Base-by-base conservation (phyloP, 2,113 vertebrate genomes). In the Nothobranchius kuhntae region DNA sequence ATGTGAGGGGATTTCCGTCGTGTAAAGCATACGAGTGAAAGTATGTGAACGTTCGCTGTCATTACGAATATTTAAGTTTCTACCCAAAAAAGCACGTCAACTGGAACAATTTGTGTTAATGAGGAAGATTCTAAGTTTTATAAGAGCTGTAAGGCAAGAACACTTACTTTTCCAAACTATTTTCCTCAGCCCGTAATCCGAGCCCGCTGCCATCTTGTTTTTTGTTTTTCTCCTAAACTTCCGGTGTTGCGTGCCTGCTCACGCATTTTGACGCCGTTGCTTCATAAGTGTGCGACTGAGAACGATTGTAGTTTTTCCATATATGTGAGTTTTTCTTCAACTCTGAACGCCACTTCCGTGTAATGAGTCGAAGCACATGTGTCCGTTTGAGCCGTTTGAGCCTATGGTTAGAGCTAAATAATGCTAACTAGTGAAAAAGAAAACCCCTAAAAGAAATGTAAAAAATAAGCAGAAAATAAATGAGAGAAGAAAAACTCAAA, bases 121-220 rank as follows among this genome's bases (percentile, higher is more conserved):
- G 56, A 13, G 8, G 1, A 30, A 3, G 30, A 30, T 30, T 30
- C 2, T 3, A 38, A 3, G 38, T 40, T 40, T 40, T 40, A 40
- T 40, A 40, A 1, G 9, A 40, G 38, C 38, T 9, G 38, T 40
- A 40, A 40, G 7, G 38, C 38, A 40, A 38, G 38, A 40, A 9
- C 4, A 9, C 92, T 93, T 92, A 93, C 93, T 92, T 89, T 93
- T 91, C 93, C 92, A 94, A 75, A 94, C 91, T 69, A 90, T 59
- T 68, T 68, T 83, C 61, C 86, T 92, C 40, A 94, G 84, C 52
- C 92, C 93, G 86, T 91, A 60, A 1, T 92, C 91, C 12, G 84
- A 30, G 2, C 64, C 78, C 1, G 90, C 35, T 84, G 93, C 93
- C 93, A 93, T 94, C 68, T 93, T 93, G 83, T 42, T 63, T 75